Conservation (phyloP, 2,888 invertebrate species). For the Eupithecia inturbata region DNA sequence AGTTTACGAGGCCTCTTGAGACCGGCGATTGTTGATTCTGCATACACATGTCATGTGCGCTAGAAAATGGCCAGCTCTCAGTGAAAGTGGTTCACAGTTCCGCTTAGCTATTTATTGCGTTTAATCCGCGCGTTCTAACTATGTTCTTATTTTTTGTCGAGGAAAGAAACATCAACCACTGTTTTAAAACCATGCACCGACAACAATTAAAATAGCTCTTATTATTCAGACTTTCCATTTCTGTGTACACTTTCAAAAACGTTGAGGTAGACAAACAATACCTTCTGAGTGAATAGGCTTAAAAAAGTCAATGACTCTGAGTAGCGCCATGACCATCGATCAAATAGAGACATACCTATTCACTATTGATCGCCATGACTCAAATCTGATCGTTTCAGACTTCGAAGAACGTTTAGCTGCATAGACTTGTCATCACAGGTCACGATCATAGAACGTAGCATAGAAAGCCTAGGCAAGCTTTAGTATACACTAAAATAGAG, state of each 20-base stretch:
- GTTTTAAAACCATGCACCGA: slow-evolving; percentile 21
- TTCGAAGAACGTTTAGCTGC: neutral
- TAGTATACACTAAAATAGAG: too few relatives aligned
- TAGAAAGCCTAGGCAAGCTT: too few relatives aligned
- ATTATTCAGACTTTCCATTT: slow-evolving; percentile 38
- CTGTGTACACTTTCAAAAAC: slow-evolving; percentile 23
- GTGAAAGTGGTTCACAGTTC: slow-evolving; percentile 79
- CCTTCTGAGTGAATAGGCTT: neutral
- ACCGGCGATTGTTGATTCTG: slow-evolving; percentile 42
- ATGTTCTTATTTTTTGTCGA: slow-evolving; percentile 42
- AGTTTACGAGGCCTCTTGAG: slow-evolving; percentile 66
- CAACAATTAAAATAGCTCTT: slow-evolving; percentile 26
- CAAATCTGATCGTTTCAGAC: neutral
- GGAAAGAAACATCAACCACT: slow-evolving; percentile 17
- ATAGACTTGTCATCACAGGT: neutral
- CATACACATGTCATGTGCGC: slow-evolving; percentile 51
- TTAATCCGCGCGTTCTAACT: slow-evolving; percentile 53
- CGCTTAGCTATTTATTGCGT: slow-evolving; percentile 72
- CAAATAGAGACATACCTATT: neutral
- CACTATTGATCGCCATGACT: neutral
- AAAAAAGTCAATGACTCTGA: neutral
- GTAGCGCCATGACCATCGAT: neutral
- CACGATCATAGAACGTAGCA: neutral
- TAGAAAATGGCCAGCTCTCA: slow-evolving; percentile 70
- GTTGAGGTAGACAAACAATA: slow-evolving; percentile 4